Evolutionary conservation across 2,113 vertebrate genomes (phyloP), one percentile per base, ranked within the genome.

Genomic region (Gopherus evgoodei): DNA sequence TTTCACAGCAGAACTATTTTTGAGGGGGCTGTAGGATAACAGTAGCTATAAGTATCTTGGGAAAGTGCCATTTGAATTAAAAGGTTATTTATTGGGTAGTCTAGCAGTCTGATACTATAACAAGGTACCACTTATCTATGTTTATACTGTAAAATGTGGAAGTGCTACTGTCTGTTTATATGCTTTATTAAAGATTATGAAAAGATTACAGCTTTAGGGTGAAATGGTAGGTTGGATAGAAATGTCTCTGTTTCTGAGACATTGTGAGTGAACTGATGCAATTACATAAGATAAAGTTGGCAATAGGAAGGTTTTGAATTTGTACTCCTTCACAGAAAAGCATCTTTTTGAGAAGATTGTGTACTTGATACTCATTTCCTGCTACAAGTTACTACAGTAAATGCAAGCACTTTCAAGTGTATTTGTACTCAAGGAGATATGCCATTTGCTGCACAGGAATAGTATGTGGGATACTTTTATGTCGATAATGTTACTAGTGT

Each of bases 401-500:
- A 42, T 24, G 83, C 85, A 42, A 2, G 49, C 6, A 0, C 11
- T 42, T 14, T 3, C 13, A 8, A 13, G 1, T 2, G 5, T n/a
- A 25, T 53, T 5, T 52, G 72, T 75, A 42, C 21, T 75, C 38
- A 69, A 69, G 35, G 35, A n/a, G 14, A 35, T 75, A 42, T 62
- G 82, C 84, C 5, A 3, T 5, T 17, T 65, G 57, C 19, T 4
- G 44, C 6, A 0, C n/a, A 14, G 79, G 8, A 24, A 24, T 35
- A 80, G 62, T 22, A 27, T 1, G 1, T 1, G 65, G 3, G 0
- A 1, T 12, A 3, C 57, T 56, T 72, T 24, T 57, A 24, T n/a
- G 83, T 14, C n/a, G 8, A 0, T 3, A 57, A 42, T 16, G 3
- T 8, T 35, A 5, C 65, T 42, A 2, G 14, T 6, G 4, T 0